phyloP scores from a whole-genome alignment of 2,888 invertebrate genomes.

The Dugesia japonica region DNA sequence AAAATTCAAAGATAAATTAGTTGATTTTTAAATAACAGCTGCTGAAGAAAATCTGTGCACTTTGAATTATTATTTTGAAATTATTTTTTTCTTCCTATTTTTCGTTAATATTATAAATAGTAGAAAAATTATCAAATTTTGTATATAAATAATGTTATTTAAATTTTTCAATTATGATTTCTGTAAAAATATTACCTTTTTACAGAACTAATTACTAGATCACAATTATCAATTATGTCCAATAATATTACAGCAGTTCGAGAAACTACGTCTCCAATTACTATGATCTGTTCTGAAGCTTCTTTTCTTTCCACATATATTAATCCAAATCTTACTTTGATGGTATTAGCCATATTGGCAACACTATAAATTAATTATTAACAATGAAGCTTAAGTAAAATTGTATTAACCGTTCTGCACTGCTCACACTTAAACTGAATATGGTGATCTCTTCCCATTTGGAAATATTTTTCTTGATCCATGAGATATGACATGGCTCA shows the following conservation, averaged over 20 bases:
- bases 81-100: too few species aligned
- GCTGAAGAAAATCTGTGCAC: neutral
- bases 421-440: neutral
- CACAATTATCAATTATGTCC: neutral
- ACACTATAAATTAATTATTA: neutral
- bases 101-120: too few species aligned
- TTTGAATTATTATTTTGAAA: neutral
- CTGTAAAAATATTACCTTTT: neutral
- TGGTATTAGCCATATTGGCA: neutral
- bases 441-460: neutral
- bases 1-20: too few species aligned
- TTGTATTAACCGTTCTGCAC: neutral
- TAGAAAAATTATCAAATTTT: too few species aligned
- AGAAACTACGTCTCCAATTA: neutral
- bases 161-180: too few species aligned
- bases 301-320: neutral
- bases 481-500: slow-evolving; percentile 85
- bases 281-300: neutral
- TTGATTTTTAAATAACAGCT: neutral
- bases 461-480: slow-evolving; percentile 73
- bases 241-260: neutral
- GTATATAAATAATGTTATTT: too few species aligned
- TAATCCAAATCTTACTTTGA: neutral
- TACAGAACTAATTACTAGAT: neutral
- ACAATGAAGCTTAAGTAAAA: neutral